Conservation (phyloP, 2,113 vertebrate genomes). For the Hymenochirus boettgeri region DNA sequence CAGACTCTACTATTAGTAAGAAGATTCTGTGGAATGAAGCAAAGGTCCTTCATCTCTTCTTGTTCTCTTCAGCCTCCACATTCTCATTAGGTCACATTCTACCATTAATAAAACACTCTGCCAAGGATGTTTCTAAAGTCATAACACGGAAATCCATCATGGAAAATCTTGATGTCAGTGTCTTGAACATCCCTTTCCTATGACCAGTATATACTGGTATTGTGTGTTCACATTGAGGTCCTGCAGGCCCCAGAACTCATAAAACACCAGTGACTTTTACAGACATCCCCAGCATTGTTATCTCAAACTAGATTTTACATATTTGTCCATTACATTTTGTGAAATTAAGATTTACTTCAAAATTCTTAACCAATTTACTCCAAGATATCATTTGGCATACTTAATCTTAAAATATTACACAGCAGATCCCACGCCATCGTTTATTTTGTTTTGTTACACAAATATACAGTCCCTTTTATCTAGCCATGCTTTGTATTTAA, state of each 20-base stretch:
- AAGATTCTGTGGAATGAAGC: conserved; percentile 20
- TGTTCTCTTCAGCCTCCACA: conserved; percentile 9
- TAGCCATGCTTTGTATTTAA: no score
- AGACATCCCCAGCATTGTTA: no score
- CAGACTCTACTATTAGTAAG: conserved; percentile 32
- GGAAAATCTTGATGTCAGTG: conserved; percentile 20
- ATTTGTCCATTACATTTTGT: no score
- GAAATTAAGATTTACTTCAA: no score
- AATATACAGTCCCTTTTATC: no score
- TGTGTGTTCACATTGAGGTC: background rate
- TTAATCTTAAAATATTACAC: no score
- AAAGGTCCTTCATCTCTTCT: conserved; percentile 18
- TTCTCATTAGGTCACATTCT: conserved; percentile 24
- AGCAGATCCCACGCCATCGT: no score
- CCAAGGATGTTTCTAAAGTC: conserved; percentile 9
- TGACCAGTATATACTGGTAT: conserved; percentile 11
- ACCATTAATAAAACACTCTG: conserved; percentile 32
- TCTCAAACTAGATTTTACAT: no score
- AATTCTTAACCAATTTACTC: no score
- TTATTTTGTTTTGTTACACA: no score
- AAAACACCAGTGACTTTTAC: no score
- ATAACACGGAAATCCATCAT: conserved; percentile 21
- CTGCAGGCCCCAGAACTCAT: background rate
- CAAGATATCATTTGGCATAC: no score
- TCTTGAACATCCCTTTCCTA: conserved; percentile 3